Evolutionary conservation across 2,888 invertebrate genomes (phyloP).

Genomic region (Drosophila percnosoma): DNA sequence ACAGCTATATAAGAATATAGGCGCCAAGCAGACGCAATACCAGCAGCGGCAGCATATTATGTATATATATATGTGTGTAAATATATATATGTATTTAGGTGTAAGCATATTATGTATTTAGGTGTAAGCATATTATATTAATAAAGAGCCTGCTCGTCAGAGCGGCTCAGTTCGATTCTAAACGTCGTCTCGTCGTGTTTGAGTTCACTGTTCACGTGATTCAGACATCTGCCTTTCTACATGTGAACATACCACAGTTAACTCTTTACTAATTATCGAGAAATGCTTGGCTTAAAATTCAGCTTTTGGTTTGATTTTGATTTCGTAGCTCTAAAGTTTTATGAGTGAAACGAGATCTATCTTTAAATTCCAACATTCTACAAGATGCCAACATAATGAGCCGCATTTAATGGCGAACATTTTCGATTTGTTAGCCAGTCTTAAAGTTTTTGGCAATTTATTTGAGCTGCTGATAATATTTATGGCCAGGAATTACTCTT

Average conservation of each 20-base stretch:
- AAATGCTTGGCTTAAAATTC: background rate
- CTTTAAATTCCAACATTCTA: background rate
- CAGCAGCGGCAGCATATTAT: too few relatives aligned
- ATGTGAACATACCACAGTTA: background rate
- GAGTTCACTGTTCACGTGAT: too few relatives aligned
- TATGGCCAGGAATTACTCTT: constrained; percentile 57
- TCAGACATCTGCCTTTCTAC: too few relatives aligned
- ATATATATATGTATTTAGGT: too few relatives aligned
- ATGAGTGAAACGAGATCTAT: background rate
- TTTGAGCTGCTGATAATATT: constrained; percentile 43
- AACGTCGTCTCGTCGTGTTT: too few relatives aligned
- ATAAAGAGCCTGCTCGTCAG: too few relatives aligned
- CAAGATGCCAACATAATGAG: constrained; percentile 23
- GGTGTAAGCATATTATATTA: too few relatives aligned
- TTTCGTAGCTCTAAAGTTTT: background rate
- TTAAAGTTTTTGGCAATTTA: constrained; percentile 14
- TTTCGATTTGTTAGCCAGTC: constrained; percentile 25
- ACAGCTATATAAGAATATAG: too few relatives aligned
- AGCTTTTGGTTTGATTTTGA: background rate
- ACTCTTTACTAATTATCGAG: background rate
- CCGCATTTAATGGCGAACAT: constrained; percentile 23
- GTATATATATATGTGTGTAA: too few relatives aligned
- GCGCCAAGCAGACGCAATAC: too few relatives aligned
- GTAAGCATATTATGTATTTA: too few relatives aligned
- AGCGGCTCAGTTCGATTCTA: too few relatives aligned